phyloP scores from a whole-genome alignment of 2,888 invertebrate genomes.

The Rotaria sp. region DNA sequence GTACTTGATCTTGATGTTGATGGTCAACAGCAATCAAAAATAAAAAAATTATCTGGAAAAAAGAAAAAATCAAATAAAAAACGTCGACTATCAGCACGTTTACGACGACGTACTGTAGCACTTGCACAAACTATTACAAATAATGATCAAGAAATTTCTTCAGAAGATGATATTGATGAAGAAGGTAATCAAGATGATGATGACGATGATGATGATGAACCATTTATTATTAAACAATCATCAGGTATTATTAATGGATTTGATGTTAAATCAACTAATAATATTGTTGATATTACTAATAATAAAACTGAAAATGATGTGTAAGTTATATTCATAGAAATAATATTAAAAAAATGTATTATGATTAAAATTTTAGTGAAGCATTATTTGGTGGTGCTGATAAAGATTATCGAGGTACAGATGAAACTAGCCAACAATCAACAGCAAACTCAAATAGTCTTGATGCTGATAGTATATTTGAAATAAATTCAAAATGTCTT shows the following conservation, averaged over 20 bases:
- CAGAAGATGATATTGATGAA: not conserved
- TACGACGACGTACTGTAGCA: not conserved
- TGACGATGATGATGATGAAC: not conserved
- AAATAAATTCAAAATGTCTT: constrained; percentile 23
- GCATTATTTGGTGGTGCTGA: not conserved
- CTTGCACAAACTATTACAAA: not conserved
- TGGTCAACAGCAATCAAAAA: constrained; percentile 11
- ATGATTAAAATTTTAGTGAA: not conserved
- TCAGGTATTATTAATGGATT: not conserved
- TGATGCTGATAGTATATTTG: constrained; percentile 3
- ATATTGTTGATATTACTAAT: not conserved
- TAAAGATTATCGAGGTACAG: constrained; percentile 20
- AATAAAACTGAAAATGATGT: not conserved
- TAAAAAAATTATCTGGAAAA: not conserved
- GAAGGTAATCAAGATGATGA: not conserved
- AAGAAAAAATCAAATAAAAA: not conserved
- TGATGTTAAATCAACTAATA: not conserved
- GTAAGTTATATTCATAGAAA: not conserved
- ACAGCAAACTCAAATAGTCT: not conserved
- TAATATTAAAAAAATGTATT: not conserved
- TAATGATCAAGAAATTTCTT: not conserved
- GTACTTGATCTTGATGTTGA: not conserved
- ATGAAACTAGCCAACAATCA: not conserved
- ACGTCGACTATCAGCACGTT: constrained; percentile 19
- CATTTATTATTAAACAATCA: not conserved